These are phyloP conservation scores for Escarpia spicata DNA, from an alignment of 2,888 invertebrate species.

Conservation along the genomic window DNA sequence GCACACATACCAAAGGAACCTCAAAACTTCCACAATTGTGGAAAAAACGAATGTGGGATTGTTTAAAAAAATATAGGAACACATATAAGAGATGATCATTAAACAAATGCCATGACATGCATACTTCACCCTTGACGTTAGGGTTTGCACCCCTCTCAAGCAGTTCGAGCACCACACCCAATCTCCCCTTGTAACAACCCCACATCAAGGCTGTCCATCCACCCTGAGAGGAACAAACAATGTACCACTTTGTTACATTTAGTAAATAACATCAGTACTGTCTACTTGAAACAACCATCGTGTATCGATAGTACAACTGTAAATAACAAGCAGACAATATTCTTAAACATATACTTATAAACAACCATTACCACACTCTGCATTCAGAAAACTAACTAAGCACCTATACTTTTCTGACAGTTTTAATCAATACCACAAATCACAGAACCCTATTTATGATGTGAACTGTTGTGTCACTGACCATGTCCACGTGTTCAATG, in stretches of 20 bases:
- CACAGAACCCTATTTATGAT: background rate
- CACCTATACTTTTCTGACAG: too few species aligned
- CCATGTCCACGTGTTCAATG: constrained; percentile 62
- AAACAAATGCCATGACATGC: background rate
- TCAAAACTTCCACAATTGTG: background rate
- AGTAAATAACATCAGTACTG: background rate
- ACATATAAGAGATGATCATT: background rate
- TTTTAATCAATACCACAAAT: too few species aligned
- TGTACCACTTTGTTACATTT: background rate
- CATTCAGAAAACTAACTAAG: too few species aligned
- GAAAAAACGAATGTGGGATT: background rate
- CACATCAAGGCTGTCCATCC: constrained; percentile 98
- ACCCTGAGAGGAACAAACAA: constrained; percentile 72
- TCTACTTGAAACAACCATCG: too few species aligned
- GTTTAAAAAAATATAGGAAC: too few species aligned
- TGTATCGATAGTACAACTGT: too few species aligned
- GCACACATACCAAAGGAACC: background rate
- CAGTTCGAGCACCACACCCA: constrained; percentile 75
- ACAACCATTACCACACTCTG: too few species aligned
- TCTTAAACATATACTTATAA: too few species aligned
- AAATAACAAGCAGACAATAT: too few species aligned
- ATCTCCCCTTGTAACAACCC: constrained; percentile 90
- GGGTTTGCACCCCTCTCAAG: constrained; percentile 89
- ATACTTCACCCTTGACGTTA: constrained; percentile 90
- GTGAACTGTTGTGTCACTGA: constrained; percentile 38